phyloP scores from a whole-genome alignment of 2,888 invertebrate genomes.

The Melolontha melolontha region DNA sequence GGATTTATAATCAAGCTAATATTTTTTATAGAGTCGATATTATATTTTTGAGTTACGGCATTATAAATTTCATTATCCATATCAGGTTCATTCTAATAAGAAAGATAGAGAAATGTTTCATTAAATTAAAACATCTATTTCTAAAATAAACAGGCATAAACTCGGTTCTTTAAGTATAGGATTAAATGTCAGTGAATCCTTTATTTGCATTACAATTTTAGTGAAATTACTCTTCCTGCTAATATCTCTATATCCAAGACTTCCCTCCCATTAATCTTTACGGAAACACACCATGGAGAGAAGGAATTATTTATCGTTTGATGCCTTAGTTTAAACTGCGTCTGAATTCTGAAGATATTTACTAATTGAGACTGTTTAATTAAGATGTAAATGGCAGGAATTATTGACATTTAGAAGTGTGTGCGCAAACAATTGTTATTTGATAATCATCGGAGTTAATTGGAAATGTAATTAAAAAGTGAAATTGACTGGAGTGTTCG shows the following conservation, averaged over 20 bases:
- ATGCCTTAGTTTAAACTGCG: constrained; percentile 20
- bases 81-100: too few species aligned
- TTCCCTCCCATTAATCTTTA: constrained; percentile 25
- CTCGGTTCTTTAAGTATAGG: constrained; percentile 31
- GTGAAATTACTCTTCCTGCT: background rate
- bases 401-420: constrained; percentile 41
- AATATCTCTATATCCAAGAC: constrained; percentile 1
- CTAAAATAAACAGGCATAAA: background rate
- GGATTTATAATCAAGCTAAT: too few species aligned
- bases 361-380: constrained; percentile 43
- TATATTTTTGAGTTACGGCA: too few species aligned
- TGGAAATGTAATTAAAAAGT: constrained; percentile 33
- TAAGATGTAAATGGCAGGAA: constrained; percentile 40
- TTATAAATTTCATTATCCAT: too few species aligned
- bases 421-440: constrained; percentile 33
- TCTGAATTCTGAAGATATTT: constrained; percentile 37
- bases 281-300: background rate
- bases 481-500: constrained; percentile 9
- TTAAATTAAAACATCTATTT: too few species aligned
- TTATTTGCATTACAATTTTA: background rate
- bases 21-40: too few species aligned
- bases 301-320: constrained; percentile 30
- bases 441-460: constrained; percentile 26
- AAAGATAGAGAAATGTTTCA: too few species aligned
- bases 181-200: background rate